These are phyloP conservation scores for Conus betulinus DNA, from an alignment of 1,140 invertebrate genomes.

Conservation along the genomic window DNA sequence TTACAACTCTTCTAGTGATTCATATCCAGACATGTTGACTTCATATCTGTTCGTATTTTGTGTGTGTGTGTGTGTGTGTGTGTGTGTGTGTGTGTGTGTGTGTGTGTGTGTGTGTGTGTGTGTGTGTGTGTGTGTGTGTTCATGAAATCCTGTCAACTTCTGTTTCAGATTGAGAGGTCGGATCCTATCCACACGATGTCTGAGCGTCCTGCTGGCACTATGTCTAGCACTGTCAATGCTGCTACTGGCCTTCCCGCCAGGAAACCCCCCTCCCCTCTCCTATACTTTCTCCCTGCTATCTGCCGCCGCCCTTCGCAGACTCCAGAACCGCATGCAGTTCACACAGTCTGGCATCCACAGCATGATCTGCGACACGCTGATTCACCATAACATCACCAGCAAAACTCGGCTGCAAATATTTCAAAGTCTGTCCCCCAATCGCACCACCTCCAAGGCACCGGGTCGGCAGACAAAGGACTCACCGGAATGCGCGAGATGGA, in stretches of 20 bases:
- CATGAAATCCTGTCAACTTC: too few species aligned
- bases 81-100: slow-evolving; percentile 15
- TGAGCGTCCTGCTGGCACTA: background rate
- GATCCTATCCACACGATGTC: background rate
- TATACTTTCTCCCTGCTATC: background rate
- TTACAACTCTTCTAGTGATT: too few species aligned
- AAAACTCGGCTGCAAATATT: background rate
- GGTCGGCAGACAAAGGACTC: too few species aligned
- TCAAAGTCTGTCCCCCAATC: background rate
- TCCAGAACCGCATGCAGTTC: background rate
- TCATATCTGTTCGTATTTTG: too few species aligned
- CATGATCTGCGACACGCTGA: background rate
- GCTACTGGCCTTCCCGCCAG: background rate
- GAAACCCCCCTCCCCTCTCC: background rate
- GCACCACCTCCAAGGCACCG: background rate
- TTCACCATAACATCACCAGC: background rate
- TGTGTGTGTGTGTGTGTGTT: background rate
- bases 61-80: background rate
- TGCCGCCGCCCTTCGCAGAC: background rate
- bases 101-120: slow-evolving; percentile 16
- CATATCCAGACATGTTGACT: too few species aligned
- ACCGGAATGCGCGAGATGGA: background rate
- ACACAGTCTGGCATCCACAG: background rate
- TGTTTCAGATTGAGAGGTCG: background rate
- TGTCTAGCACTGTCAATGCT: background rate